Evolutionary conservation across 2,113 vertebrate genomes (phyloP), one percentile per base, ranked within the genome.

Genomic region (Chaenocephalus aceratus): DNA sequence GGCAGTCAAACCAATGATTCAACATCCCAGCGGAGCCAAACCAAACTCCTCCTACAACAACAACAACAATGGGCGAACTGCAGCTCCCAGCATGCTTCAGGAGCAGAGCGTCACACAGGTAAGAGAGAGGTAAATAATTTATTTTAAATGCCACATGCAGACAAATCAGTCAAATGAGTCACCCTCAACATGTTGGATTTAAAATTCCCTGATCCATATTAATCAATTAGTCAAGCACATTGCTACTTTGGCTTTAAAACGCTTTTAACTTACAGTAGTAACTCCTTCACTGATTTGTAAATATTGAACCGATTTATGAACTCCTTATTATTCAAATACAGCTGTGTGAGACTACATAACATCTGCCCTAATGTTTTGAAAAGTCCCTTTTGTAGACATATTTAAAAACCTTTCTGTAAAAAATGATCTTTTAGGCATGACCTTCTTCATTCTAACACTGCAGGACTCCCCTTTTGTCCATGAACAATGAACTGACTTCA

Each of bases 1-100:
- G 0, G 97, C 98, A 0, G 97, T 99, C 30, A 96, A 97, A 77
- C 98, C 98, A 7, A 99, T 99, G 95, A 93, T 98, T 53, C 97
- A 99, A 75, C 93, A 96, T 23, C 92, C 88, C 0, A 71, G 83
- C 0, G 96, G 96, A 79, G 93, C 92, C 89, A 97, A 96, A 86
- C 95, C 95, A 30, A 98, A 97, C 91, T 95, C 96, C 79, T 97
- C 96, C 67, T 94, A 95, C 91, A 97, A 96, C 92, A 97, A 97
- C 90, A 98, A 97, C 90, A 98, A 97, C 91, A 93, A 90, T 2
- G 95, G 96, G 49, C 61, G 88, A n/a, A 74, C 82, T 30, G 85
- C 92, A 83, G 92, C 88, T 84, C 86, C 92, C 82, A 86, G 72
- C 86, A 85, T 84, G 84, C 91, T 88, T 26, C 88, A 62, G 75